Evolutionary conservation across 2,797 vertebrate genomes (phyloP).

Genomic region (Pipistrellus kuhlii): DNA sequence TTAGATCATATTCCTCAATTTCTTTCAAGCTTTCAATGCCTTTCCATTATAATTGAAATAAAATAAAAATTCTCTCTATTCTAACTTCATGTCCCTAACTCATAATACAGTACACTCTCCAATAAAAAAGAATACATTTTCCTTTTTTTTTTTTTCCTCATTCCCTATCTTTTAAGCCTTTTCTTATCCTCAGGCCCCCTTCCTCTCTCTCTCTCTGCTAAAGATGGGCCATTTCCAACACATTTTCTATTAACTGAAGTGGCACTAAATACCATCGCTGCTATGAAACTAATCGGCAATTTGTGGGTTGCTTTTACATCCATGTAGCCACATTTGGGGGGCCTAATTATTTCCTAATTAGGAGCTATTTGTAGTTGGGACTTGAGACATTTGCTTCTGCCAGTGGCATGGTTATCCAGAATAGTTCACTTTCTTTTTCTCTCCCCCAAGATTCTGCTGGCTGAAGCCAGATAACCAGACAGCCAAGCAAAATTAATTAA

Average conservation of each 20-base stretch:
- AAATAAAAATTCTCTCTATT: neutral
- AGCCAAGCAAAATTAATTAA: conserved; percentile 36
- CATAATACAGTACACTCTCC: too few species aligned
- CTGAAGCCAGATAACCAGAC: conserved; percentile 12
- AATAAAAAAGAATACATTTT: neutral
- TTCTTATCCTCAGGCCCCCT: too few species aligned
- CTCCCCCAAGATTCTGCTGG: neutral
- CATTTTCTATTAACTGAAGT: conserved; percentile 74
- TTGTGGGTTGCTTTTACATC: conserved; percentile 55
- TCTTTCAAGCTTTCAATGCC: neutral
- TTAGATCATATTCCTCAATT: neutral
- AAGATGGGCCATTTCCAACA: conserved; percentile 44
- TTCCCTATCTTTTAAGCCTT: neutral
- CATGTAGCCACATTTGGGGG: conserved; percentile 49
- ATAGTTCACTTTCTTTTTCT: neutral
- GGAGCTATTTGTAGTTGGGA: conserved; percentile 62
- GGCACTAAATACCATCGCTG: conserved; percentile 58
- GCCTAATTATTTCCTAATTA: conserved; percentile 72
- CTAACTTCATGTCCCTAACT: neutral
- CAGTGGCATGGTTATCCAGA: neutral
- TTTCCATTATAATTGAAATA: neutral
- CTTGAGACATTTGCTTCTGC: conserved; percentile 60
- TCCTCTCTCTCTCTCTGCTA: too few species aligned
- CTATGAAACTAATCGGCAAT: conserved; percentile 73
- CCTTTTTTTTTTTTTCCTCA: neutral